phyloP scores from a whole-genome alignment of 2,113 vertebrate genomes.

The Lagenorhynchus albirostris region DNA sequence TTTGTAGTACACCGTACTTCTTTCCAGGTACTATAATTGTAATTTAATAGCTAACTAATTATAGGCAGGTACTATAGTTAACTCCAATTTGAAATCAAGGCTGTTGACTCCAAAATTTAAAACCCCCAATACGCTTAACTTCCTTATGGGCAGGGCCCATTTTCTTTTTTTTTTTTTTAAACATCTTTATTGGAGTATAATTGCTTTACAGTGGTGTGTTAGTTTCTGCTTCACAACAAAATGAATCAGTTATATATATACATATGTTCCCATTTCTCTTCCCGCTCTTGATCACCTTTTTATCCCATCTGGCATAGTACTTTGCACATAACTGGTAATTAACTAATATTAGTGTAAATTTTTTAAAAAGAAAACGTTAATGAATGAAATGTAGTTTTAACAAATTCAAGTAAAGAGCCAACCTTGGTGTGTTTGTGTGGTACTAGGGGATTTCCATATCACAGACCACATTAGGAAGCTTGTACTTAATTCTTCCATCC shows the following conservation, averaged over 20 bases:
- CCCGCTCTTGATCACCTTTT: not conserved
- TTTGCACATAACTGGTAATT: not conserved
- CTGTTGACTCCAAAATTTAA: not conserved
- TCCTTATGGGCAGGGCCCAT: not conserved
- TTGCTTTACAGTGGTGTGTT: too few species aligned
- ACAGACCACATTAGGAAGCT: not conserved
- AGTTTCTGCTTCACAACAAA: too few species aligned
- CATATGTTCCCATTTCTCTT: too few species aligned
- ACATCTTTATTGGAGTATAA: too few species aligned
- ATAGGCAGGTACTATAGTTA: not conserved
- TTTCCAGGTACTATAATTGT: not conserved
- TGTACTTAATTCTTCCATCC: not conserved
- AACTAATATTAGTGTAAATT: not conserved
- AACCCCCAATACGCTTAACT: not conserved
- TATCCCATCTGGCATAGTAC: not conserved
- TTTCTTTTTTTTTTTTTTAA: not conserved
- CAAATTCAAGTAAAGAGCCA: not conserved
- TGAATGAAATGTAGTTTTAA: not conserved
- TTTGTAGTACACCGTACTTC: not conserved
- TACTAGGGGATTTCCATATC: not conserved
- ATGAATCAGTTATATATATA: too few species aligned
- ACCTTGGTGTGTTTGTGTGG: not conserved
- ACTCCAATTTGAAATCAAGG: not conserved
- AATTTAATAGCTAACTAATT: not conserved
- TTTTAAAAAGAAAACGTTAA: not conserved